Conservation (phyloP, 2,113 vertebrate genomes). For the Nesoenas mayeri region DNA sequence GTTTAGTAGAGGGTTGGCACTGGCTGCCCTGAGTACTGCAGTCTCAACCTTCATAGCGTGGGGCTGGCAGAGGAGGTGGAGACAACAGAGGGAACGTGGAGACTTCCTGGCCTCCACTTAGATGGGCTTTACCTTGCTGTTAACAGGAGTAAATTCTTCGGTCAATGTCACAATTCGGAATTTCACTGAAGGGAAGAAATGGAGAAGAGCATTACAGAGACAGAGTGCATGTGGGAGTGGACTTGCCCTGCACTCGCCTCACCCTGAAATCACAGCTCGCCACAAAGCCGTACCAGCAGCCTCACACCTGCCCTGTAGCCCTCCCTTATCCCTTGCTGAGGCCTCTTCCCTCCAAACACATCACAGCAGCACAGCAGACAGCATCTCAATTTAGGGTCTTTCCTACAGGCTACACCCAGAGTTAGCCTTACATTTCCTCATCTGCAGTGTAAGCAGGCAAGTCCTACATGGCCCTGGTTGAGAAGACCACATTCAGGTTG, state of each 20-base stretch:
- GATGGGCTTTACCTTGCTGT: constrained; percentile 39
- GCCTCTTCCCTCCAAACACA: fast-evolving
- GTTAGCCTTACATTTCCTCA: neutral
- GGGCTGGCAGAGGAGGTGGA: neutral
- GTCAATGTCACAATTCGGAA: constrained; percentile 44
- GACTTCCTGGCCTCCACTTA: neutral
- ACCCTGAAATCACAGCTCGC: neutral
- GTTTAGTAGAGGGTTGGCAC: fast-evolving
- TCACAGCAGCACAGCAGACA: neutral
- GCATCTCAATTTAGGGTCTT: neutral
- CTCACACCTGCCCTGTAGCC: neutral
- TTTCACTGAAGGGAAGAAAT: constrained; percentile 35
- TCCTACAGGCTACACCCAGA: neutral
- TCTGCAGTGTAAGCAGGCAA: neutral
- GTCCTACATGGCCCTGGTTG: neutral
- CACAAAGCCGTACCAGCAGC: neutral
- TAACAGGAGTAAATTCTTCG: neutral
- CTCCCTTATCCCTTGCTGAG: neutral
- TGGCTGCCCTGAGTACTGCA: neutral
- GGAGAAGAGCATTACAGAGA: neutral
- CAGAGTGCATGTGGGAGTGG: fast-evolving
- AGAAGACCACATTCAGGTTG: neutral
- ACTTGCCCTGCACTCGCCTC: neutral
- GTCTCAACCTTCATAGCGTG: neutral
- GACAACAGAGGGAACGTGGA: neutral